Evolutionary conservation across 1,140 invertebrate genomes (phyloP), one percentile per base, ranked within the genome.

Genomic region (Brachionus plicatilis): DNA sequence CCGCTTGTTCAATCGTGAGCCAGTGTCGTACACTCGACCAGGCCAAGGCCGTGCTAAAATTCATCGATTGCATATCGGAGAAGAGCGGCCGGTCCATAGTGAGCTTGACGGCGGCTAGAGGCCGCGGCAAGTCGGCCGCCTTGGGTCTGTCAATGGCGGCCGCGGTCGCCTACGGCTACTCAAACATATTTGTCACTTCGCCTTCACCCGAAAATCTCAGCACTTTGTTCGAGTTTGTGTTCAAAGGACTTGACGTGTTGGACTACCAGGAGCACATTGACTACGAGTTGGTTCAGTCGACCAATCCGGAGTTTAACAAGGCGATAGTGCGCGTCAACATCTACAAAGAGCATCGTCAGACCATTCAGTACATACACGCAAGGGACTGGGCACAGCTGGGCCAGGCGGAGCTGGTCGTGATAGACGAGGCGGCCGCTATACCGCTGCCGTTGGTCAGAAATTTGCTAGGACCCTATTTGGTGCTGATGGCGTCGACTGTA

Each of bases 361-460:
- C 95, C 56, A 95, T 99, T 86, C 96, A 96, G 93, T 99, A 98
- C 88, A 96, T 99, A 87, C 93, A 95, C 86, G 97, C 97, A 24
- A 93, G 93, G 45, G 96, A 99, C 89, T 92, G 93, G n/a, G 92
- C 93, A 6, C 80, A 85, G 65, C 45, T 85, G 5, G 93, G 94
- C 17, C 95, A 97, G 88, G 96, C 96, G 14, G 97, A 99, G 90
- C 89, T 99, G 12, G 91, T 99, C 37, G 93, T 99, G 24, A 98
- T 99, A 86, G 98, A 99, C 89, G 98, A 99, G 91, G 98, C 98
- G 9, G 98, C 97, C 3, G 98, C 97, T 20, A 99, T 99, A 86
- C 98, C 98, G 0, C 90, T 99, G 68, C 94, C 95, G 0, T 92
- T 95, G 86, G 96, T 99, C 0, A 95, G 95, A 87, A 92, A 93